phyloP scores from a whole-genome alignment of 2,113 vertebrate species.

The Sebastes schlegelii region DNA sequence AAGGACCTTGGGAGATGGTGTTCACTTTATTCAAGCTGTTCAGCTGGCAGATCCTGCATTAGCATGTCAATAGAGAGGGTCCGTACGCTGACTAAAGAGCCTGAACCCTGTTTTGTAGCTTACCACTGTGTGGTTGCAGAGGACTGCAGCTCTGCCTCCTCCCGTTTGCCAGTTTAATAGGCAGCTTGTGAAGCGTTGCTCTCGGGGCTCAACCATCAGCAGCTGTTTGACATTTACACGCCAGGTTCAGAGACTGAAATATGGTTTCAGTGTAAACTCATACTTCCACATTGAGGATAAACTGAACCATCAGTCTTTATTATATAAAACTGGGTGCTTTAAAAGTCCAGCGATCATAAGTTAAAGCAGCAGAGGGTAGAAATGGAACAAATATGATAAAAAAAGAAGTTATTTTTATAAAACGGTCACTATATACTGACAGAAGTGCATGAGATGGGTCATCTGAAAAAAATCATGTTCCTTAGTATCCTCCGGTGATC shows the following conservation, averaged over 20 bases:
- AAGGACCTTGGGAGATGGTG: constrained; percentile 63
- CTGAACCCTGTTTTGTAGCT: constrained; percentile 34
- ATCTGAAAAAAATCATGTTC: too few species aligned
- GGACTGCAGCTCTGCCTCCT: constrained; percentile 40
- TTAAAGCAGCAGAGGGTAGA: not conserved
- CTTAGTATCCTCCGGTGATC: too few species aligned
- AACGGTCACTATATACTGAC: too few species aligned
- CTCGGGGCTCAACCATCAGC: constrained; percentile 46
- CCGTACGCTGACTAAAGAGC: constrained; percentile 40
- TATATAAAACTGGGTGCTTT: constrained; percentile 17
- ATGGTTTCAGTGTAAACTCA: constrained; percentile 20
- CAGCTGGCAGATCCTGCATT: constrained; percentile 76
- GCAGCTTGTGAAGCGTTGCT: constrained; percentile 46
- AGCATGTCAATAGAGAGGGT: constrained; percentile 83
- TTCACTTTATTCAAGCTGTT: constrained; percentile 78
- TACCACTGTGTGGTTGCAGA: constrained; percentile 30
- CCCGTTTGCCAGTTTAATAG: constrained; percentile 41
- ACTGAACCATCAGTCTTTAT: not conserved
- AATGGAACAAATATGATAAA: too few species aligned
- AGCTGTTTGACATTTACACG: constrained; percentile 60
- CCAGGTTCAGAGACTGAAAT: constrained; percentile 18
- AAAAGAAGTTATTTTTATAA: too few species aligned
- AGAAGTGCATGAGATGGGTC: too few species aligned
- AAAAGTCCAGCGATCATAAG: not conserved
- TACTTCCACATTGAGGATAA: not conserved